Percentiles rank a stretch among this genome's conserved stretches.
These are phyloP conservation scores for Thalassarche chlororhynchos DNA, from an alignment of 2,113 vertebrate species.

Conservation along the genomic window DNA sequence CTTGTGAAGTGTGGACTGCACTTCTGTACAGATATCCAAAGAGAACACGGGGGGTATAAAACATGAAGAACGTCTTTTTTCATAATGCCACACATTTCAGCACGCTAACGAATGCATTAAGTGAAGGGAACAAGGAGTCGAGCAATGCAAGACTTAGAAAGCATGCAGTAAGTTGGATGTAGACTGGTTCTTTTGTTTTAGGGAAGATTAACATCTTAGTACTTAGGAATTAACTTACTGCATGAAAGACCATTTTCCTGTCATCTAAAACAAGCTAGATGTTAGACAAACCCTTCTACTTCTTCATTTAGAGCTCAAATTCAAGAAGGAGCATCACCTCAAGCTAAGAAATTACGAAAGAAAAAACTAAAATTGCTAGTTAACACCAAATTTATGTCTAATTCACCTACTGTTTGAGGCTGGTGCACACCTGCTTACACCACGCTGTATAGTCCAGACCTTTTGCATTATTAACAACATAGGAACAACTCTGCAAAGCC, in stretches of 20 bases:
- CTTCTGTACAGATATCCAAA: neutral
- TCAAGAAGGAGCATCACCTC: neutral
- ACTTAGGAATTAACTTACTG: neutral
- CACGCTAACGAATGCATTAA: neutral
- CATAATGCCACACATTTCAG: neutral
- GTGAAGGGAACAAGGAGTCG: neutral
- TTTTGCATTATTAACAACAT: slow-evolving; percentile 57
- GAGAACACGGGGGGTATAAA: rapidly evolving
- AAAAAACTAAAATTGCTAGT: slow-evolving; percentile 25
- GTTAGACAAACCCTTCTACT: neutral
- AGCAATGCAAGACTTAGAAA: neutral
- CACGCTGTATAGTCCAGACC: neutral
- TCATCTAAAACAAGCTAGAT: neutral
- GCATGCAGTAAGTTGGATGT: neutral
- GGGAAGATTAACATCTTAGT: neutral
- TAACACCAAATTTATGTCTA: slow-evolving; percentile 33
- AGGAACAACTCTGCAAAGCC: slow-evolving; percentile 11
- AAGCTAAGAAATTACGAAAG: neutral
- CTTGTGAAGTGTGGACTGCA: neutral
- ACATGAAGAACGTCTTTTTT: neutral
- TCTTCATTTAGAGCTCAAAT: neutral
- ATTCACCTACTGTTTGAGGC: slow-evolving; percentile 5
- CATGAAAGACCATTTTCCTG: neutral
- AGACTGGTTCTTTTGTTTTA: neutral
- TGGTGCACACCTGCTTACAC: slow-evolving; percentile 13